Base-by-base conservation (phyloP, 2,888 invertebrate genomes). In the Endomychus coccineus region DNA sequence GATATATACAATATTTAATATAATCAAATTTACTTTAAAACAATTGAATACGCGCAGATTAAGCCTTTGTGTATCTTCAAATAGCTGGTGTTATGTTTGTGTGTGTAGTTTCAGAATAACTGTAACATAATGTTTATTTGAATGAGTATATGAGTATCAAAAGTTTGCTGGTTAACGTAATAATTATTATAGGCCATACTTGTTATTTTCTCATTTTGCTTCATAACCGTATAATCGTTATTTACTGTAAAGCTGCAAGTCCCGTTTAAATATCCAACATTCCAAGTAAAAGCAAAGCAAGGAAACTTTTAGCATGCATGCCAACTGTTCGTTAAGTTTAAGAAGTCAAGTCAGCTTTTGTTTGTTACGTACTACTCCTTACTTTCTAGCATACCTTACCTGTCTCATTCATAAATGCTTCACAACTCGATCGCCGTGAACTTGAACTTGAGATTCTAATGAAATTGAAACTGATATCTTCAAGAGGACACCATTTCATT, bases 401-500 rank as follows among this genome's bases (percentile, higher is more conserved):
- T 51, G 48, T 38, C 59, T 58, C 61, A 62, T 62, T 62, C 61
- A 62, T 61, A 57, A 55, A 51, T 52, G 46, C 47, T 47, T 48
- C 47, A 48, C 51, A 44, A 60, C 59, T 58, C 56, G 62, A 59
- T 57, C 52, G 50, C 61, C 62, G 56, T 64, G 65, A 64, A 64
- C 64, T 64, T 65, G 65, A 65, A 65, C 65, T 64, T 63, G 61
- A 52, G 49, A 55, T 59, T 61, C 60, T 60, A 62, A 61, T 57
- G 62, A 62, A 62, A 63, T 52, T 59, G 60, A 63, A 62, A 61
- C 58, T 56, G 58, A 49, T 52, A n/a, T n/a, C n/a, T n/a, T n/a
- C n/a, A n/a, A n/a, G n/a, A n/a, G n/a, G n/a, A n/a, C 31, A 34
- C 39, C 34, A 28, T 25, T 35, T 31, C 28, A 30, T 39, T 34